A percentile compares a stretch with the other conserved stretches of the same genome.
Conservation (phyloP, 2,797 vertebrate species). For the Ceryle rudis region DNA sequence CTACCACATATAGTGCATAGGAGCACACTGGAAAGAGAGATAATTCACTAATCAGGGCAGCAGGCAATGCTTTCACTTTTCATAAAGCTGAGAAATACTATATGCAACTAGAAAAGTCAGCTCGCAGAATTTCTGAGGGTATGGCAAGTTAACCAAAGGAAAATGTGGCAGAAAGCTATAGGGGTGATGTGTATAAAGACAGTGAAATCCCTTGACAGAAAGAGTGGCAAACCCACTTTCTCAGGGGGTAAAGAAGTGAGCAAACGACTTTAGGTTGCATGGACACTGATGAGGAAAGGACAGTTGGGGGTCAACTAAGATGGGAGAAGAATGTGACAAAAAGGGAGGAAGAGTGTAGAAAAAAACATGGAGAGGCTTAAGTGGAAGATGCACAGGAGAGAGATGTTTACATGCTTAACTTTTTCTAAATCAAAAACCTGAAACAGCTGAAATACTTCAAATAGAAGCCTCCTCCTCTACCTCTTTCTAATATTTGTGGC, state of each 20-base stretch:
- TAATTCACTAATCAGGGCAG: background rate
- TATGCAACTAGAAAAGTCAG: no score
- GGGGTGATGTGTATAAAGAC: background rate
- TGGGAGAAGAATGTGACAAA: background rate
- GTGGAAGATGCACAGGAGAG: background rate
- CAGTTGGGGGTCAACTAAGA: background rate
- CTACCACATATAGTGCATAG: background rate
- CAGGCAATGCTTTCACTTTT: background rate
- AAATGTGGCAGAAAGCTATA: background rate
- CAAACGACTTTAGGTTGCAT: background rate
- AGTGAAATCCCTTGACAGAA: background rate
- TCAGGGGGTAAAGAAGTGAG: background rate
- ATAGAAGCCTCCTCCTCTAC: background rate
- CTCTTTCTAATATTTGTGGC: background rate
- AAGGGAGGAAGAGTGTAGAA: background rate
- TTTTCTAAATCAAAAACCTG: background rate
- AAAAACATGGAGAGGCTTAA: background rate
- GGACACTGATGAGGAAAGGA: background rate
- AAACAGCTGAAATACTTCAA: background rate
- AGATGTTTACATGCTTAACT: background rate
- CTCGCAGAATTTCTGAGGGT: background rate
- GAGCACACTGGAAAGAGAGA: background rate
- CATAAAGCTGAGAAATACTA: background rate
- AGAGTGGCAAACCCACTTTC: background rate
- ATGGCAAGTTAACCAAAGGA: background rate